phyloP scores from a whole-genome alignment of 2,888 invertebrate species.

The Drosophila macrothrix region DNA sequence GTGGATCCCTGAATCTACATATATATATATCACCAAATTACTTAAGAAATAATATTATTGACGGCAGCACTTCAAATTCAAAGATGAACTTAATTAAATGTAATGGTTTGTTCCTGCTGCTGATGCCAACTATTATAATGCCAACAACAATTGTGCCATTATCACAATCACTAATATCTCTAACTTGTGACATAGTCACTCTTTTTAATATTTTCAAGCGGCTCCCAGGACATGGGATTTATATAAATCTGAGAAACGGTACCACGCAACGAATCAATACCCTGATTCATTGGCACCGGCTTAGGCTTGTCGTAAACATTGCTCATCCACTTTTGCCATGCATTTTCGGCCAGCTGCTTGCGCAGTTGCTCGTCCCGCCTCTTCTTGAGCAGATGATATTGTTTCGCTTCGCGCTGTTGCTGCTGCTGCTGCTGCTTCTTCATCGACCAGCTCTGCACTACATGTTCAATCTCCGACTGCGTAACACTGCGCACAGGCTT shows the following conservation, averaged over 20 bases:
- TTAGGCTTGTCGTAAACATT: conserved; percentile 82
- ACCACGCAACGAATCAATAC: conserved; percentile 82
- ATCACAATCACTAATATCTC: neutral
- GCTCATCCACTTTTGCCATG: conserved; percentile 82
- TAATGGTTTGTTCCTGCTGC: neutral
- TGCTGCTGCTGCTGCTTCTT: conserved; percentile 72
- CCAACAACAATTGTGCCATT: neutral
- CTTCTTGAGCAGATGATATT: conserved; percentile 39
- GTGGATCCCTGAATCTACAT: neutral
- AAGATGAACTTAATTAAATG: neutral
- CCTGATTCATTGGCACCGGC: conserved; percentile 84
- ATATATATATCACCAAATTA: neutral
- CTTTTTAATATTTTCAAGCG: neutral
- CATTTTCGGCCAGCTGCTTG: conserved; percentile 64
- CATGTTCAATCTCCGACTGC: conserved; percentile 44
- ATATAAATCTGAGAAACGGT: conserved; percentile 82
- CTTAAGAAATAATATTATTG: neutral
- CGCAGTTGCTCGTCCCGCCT: conserved; percentile 57
- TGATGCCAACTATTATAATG: neutral
- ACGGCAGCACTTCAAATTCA: neutral
- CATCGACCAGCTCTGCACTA: conserved; percentile 51
- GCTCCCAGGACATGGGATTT: conserved; percentile 82
- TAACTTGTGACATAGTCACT: neutral
- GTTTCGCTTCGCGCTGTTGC: conserved; percentile 63
- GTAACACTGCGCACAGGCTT: conserved; percentile 36